Evolutionary conservation across 2,888 invertebrate species (phyloP).

Genomic region (Scaptomyza reducta): DNA sequence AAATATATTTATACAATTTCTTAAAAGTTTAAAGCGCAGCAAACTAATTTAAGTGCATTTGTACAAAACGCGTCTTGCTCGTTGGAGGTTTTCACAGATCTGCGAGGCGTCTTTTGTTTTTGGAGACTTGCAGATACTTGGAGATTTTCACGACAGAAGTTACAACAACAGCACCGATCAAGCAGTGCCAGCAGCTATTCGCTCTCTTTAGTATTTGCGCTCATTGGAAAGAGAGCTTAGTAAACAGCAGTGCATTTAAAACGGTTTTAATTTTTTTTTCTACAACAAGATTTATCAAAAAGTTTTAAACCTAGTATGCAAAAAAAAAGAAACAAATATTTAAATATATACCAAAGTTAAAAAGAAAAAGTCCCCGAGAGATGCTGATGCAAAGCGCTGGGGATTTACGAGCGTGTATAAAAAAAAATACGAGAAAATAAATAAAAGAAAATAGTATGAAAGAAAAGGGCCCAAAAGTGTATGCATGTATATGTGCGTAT

Average conservation of each 20-base stretch:
- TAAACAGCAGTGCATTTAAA: neutral
- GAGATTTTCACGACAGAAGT: neutral
- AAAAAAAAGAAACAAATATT: constrained; percentile 49
- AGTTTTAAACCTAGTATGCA: neutral
- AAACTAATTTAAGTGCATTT: neutral
- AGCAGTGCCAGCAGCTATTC: neutral
- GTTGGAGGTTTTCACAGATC: neutral
- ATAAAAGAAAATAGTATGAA: constrained; percentile 15
- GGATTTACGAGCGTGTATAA: constrained; percentile 52
- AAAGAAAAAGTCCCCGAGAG: constrained; percentile 30
- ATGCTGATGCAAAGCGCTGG: constrained; percentile 56
- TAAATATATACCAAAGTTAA: constrained; percentile 63
- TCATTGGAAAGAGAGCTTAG: neutral
- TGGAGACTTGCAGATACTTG: neutral
- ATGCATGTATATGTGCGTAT: neutral
- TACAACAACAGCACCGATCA: neutral
- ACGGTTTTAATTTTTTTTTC: neutral
- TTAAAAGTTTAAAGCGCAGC: neutral
- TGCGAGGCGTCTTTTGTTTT: neutral
- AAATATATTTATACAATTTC: neutral
- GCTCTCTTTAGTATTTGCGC: neutral
- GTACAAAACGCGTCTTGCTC: neutral
- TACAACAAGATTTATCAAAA: neutral
- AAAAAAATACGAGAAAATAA: constrained; percentile 15
- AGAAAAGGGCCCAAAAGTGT: constrained; percentile 11